Conservation (phyloP, 2,113 vertebrate genomes). For the Lepus europaeus region DNA sequence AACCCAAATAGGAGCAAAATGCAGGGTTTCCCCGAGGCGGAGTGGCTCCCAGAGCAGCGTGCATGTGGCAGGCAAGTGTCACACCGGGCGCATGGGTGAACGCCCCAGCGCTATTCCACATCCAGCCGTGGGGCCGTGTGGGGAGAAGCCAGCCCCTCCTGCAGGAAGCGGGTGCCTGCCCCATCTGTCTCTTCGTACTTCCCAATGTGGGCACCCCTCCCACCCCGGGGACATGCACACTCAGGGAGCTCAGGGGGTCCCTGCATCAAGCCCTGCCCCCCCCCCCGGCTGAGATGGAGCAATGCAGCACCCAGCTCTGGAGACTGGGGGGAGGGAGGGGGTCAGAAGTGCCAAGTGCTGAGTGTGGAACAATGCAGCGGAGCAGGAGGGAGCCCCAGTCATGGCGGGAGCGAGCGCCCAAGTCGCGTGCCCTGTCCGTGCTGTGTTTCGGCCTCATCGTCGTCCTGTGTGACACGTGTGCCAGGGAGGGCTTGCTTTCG, state of each 20-base stretch:
- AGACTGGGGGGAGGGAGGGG: background rate
- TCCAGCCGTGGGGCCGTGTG: background rate
- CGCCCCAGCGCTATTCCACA: conserved; percentile 15
- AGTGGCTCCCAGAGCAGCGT: background rate
- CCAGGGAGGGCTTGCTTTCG: background rate
- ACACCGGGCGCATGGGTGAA: fast-evolving
- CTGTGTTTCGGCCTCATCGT: background rate
- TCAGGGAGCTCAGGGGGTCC: background rate
- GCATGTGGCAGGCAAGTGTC: background rate
- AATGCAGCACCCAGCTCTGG: background rate
- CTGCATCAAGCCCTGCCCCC: background rate
- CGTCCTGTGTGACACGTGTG: background rate
- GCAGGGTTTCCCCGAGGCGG: background rate
- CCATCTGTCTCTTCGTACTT: background rate
- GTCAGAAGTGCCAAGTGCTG: background rate
- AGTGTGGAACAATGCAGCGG: no score
- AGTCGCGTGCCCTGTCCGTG: background rate
- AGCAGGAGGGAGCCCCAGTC: no score
- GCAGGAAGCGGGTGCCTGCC: no score
- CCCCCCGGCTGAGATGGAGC: background rate
- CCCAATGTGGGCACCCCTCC: fast-evolving
- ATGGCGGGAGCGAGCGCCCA: background rate
- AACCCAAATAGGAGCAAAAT: background rate
- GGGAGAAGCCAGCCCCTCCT: background rate
- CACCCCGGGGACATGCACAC: no score